Percentiles rank a stretch among this genome's conserved stretches.
phyloP scores from a whole-genome alignment of 1,140 invertebrate species.

The Proctacanthus coquilletti region DNA sequence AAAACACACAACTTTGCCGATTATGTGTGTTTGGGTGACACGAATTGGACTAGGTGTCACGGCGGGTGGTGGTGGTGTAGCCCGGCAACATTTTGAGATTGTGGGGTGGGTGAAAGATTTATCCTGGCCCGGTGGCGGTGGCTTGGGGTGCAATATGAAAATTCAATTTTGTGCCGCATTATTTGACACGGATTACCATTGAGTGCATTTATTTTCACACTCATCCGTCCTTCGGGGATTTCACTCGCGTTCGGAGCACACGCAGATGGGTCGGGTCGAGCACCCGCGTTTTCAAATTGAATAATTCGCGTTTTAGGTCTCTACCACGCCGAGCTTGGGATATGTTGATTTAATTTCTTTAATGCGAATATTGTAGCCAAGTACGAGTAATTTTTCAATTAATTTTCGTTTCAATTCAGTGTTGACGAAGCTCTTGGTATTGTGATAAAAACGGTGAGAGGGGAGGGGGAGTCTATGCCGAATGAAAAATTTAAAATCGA shows the following conservation, averaged over 20 bases:
- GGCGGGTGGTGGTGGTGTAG: not conserved
- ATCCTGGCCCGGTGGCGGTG: not conserved
- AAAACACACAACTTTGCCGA: not conserved
- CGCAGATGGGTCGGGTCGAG: too few relatives aligned
- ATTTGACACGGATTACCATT: conserved; percentile 1
- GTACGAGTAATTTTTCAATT: not conserved
- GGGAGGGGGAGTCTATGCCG: not conserved
- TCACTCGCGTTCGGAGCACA: too few relatives aligned
- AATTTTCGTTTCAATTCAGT: not conserved
- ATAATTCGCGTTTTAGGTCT: not conserved
- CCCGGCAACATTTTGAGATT: not conserved
- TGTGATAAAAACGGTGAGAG: not conserved
- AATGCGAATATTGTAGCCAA: not conserved
- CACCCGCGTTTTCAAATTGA: not conserved
- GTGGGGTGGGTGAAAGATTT: not conserved
- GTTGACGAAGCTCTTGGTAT: not conserved
- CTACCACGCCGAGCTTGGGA: not conserved
- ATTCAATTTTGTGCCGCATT: conserved; percentile 1
- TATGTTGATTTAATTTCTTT: not conserved
- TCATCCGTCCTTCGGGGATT: not conserved
- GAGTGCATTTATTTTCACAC: not conserved
- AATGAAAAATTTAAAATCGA: not conserved
- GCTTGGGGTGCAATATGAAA: not conserved
- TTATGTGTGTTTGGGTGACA: conserved; percentile 1
- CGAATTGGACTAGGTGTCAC: not conserved